Percentiles rank a stretch among this genome's conserved stretches.
These are phyloP conservation scores for Fulmarus glacialis DNA, from an alignment of 2,113 vertebrate species.

Conservation along the genomic window DNA sequence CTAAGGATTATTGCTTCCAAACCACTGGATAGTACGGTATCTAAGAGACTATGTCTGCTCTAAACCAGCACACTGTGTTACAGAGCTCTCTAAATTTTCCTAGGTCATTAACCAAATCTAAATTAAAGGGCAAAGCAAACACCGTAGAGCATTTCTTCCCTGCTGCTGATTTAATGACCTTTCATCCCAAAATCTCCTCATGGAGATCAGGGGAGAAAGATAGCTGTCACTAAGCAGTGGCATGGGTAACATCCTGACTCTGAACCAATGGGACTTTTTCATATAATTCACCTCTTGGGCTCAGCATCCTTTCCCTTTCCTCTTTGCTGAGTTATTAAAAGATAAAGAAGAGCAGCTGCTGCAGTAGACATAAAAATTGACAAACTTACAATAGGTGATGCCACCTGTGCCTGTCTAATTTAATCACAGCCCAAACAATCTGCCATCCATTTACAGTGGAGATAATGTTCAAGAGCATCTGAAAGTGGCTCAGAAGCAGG, in stretches of 20 bases:
- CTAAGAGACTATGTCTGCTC: not conserved
- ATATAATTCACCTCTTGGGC: not conserved
- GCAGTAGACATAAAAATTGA: not conserved
- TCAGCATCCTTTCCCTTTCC: not conserved
- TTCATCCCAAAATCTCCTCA: not conserved
- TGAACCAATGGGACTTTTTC: not conserved
- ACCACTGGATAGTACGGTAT: rapidly evolving
- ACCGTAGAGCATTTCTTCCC: not conserved
- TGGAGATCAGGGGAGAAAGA: not conserved
- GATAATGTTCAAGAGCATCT: not conserved
- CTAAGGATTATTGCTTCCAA: not conserved
- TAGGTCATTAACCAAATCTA: not conserved
- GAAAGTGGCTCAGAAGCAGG: not conserved
- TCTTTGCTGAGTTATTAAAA: not conserved
- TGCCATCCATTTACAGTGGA: not conserved
- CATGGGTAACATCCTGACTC: not conserved
- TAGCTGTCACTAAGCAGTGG: not conserved
- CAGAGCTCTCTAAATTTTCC: not conserved
- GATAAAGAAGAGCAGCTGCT: constrained; percentile 29
- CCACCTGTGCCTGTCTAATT: constrained; percentile 44
- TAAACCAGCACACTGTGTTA: not conserved
- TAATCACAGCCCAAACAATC: constrained; percentile 23
- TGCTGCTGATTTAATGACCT: not conserved
- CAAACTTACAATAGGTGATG: constrained; percentile 31
- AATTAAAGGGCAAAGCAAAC: not conserved